A percentile compares a stretch with the other conserved stretches of the same genome.
Evolutionary conservation across 2,113 vertebrate species (phyloP).

Genomic region (Ptyas mucosa): DNA sequence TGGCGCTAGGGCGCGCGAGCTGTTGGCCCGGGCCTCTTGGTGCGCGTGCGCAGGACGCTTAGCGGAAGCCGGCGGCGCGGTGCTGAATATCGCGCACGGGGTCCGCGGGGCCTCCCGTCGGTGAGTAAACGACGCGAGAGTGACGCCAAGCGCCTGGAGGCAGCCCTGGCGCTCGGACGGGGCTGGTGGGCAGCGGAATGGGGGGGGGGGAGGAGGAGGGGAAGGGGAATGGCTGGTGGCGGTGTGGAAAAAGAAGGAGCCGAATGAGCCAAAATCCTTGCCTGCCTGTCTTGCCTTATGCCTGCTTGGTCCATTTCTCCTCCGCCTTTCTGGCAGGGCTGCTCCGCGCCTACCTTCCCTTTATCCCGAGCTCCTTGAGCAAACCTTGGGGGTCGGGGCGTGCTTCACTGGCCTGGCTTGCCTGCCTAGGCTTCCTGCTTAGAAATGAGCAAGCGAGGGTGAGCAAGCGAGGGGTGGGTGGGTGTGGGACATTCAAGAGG

Average conservation of each 20-base stretch:
- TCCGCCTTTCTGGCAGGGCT: neutral
- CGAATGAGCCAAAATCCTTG: neutral
- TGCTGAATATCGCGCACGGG: conserved; percentile 9
- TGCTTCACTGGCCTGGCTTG: neutral
- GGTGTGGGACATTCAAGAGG: neutral
- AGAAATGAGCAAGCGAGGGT: neutral
- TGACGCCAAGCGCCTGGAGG: neutral
- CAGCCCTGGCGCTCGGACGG: neutral
- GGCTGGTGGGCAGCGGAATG: neutral
- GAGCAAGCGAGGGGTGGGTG: neutral
- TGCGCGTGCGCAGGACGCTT: conserved; percentile 12
- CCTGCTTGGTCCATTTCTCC: too few species aligned
- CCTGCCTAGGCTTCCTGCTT: neutral
- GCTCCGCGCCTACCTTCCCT: neutral
- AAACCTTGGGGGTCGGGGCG: neutral
- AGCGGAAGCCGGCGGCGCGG: conserved; percentile 55
- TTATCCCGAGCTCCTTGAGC: neutral
- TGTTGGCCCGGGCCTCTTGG: neutral
- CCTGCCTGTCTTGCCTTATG: neutral
- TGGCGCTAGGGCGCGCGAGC: neutral
- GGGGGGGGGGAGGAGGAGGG: too few species aligned
- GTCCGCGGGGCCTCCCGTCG: neutral
- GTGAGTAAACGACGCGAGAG: conserved; percentile 29
- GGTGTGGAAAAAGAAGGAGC: accelerated
- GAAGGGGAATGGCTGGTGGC: neutral